These are phyloP conservation scores for Sparidentex hasta DNA, from an alignment of 2,797 vertebrate species.

Conservation along the genomic window DNA sequence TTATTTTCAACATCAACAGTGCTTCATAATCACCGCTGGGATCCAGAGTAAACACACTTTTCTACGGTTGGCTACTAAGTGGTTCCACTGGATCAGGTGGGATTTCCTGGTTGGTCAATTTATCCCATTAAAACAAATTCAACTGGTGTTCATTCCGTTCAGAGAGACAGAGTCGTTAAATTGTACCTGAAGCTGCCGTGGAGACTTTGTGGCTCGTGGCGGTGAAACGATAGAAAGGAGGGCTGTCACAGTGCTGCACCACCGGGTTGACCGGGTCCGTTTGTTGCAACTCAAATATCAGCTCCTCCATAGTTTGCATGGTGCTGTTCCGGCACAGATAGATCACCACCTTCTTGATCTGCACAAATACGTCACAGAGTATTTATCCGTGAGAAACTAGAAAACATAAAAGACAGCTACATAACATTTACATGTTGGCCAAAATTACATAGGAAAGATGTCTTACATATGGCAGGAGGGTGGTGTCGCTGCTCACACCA, in stretches of 20 bases:
- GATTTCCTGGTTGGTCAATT: slow-evolving; percentile 18
- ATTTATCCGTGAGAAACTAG: slow-evolving; percentile 6
- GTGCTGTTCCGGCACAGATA: slow-evolving; percentile 98
- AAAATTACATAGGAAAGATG: slow-evolving; percentile 10
- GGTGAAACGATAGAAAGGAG: slow-evolving; percentile 95
- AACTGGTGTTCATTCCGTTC: neutral
- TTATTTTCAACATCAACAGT: neutral
- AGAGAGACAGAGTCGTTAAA: neutral
- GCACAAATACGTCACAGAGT: slow-evolving; percentile 33
- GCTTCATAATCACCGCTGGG: slow-evolving; percentile 3
- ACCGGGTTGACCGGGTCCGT: slow-evolving; percentile 97
- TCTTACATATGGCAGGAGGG: slow-evolving; percentile 93
- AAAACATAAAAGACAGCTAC: neutral
- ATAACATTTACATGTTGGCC: neutral
- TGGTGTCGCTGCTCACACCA: slow-evolving; percentile 97
- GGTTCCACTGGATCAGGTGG: slow-evolving; percentile 6
- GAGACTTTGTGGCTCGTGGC: slow-evolving; percentile 92
- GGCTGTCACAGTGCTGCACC: slow-evolving; percentile 96
- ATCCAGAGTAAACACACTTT: slow-evolving; percentile 22
- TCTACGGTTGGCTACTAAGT: slow-evolving; percentile 17
- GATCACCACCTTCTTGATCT: slow-evolving; percentile 99
- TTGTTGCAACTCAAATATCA: slow-evolving; percentile 96
- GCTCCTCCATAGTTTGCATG: slow-evolving; percentile 97
- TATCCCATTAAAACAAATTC: slow-evolving; percentile 2
- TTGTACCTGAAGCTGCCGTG: slow-evolving; percentile 91